Conservation (phyloP, 2,888 invertebrate genomes). For the Nymphalis polychloros region DNA sequence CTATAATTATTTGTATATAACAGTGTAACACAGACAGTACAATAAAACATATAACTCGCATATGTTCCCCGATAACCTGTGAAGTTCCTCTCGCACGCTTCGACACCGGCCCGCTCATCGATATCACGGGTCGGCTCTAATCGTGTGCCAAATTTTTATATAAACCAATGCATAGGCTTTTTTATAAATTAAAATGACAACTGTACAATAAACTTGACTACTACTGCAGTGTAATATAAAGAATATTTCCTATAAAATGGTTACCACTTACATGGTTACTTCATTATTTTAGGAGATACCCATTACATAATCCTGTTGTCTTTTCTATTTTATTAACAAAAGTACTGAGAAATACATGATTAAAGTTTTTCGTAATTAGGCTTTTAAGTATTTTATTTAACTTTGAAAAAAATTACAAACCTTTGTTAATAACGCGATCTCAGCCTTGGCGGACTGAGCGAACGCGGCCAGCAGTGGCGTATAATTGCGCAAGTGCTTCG, state of each 20-base stretch:
- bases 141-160: slow-evolving; percentile 51
- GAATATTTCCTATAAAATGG: no score
- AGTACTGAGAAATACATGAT: no score
- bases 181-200: no score
- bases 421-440: slow-evolving; percentile 93
- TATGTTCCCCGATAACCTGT: slow-evolving; percentile 20
- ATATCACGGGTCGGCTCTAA: slow-evolving; percentile 61
- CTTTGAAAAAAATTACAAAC: slow-evolving; percentile 42
- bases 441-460: slow-evolving; percentile 91
- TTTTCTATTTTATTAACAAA: no score
- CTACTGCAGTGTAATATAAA: no score
- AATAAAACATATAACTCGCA: slow-evolving; percentile 8
- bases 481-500: slow-evolving; percentile 93
- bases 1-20: neutral
- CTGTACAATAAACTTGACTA: no score
- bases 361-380: no score
- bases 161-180: no score
- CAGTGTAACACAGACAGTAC: slow-evolving; percentile 33
- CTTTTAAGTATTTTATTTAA: no score
- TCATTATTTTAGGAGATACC: no score
- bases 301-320: no score
- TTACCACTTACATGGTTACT: no score
- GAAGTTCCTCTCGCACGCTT: slow-evolving; percentile 58
- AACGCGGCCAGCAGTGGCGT: slow-evolving; percentile 93
- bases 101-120: slow-evolving; percentile 62